phyloP scores from a whole-genome alignment of 2,888 invertebrate species.

The Drosophila barbarae region DNA sequence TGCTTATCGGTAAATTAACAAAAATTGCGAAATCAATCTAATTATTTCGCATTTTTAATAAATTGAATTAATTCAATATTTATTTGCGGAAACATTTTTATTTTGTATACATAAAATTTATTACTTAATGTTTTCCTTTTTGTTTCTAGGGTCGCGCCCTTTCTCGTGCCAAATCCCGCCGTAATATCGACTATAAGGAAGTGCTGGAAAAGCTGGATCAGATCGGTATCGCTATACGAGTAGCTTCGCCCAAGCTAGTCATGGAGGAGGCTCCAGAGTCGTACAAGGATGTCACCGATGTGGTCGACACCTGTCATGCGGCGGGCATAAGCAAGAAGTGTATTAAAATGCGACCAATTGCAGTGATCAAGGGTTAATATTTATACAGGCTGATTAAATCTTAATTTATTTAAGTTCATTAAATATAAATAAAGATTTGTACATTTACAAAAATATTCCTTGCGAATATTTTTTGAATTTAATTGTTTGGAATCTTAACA shows the following conservation, averaged over 20 bases:
- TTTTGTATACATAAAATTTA: too few relatives aligned
- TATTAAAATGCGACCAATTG: slow-evolving; percentile 97
- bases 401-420: slow-evolving; percentile 18
- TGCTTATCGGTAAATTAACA: background rate
- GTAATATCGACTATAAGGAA: slow-evolving; percentile 95
- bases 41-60: too few relatives aligned
- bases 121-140: background rate
- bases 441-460: background rate
- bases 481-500: background rate
- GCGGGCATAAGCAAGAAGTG: slow-evolving; percentile 98
- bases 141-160: slow-evolving; percentile 91
- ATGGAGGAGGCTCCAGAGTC: slow-evolving; percentile 99
- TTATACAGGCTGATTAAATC: slow-evolving; percentile 5
- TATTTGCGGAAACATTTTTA: too few relatives aligned
- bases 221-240: slow-evolving; percentile 95
- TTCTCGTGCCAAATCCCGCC: slow-evolving; percentile 97
- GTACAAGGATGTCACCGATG: slow-evolving; percentile 99
- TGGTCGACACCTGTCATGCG: slow-evolving; percentile 98
- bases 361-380: slow-evolving; percentile 95
- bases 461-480: background rate
- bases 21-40: background rate
- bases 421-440: slow-evolving; percentile 28
- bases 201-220: slow-evolving; percentile 91
- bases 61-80: background rate
- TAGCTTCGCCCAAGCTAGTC: slow-evolving; percentile 98